Evolutionary conservation across 2,797 vertebrate genomes (phyloP), one percentile per base, ranked within the genome.

Genomic region (Enteromius paludinosus): DNA sequence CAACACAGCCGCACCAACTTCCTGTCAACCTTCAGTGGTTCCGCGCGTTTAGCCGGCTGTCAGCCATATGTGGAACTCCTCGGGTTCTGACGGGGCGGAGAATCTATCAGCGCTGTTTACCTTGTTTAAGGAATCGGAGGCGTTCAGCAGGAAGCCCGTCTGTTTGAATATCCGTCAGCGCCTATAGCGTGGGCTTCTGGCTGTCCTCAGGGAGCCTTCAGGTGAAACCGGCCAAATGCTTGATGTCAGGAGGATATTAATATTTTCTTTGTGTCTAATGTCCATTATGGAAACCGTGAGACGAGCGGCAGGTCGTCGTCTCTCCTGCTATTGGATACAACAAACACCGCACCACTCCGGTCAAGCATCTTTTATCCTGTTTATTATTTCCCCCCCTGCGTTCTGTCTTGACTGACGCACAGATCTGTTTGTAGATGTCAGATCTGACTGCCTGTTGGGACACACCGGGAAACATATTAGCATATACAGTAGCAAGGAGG

Each of bases 261-360:
- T 90, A 90, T 91, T 91, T 90, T 87, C 88, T 88, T 90, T 92
- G 89, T 90, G 86, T 89, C 91, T 91, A 90, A 86, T 89, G 85
- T 89, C 87, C 82, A 90, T 91, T 92, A 89, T 86, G 83, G 80
- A 86, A 33, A 45, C 61, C 10, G 43, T 0, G 12, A 43, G 86
- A 89, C 81, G 85, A 81, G 79, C 82, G 64, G 74, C 85, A 18
- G 56, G 54, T 61, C 83, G 65, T 43, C 59, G 49, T 78, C 49
- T 14, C 38, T 23, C 0, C 45, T 49, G 28, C 15, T 25, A 18
- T 73, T 68, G 45, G 2, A 62, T 43, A 54, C 17, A 10, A 28
- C 72, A 52, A 59, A 35, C 7, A 20, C 54, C 14, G 23, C 7
- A 38, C 23, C 9, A 30, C 17, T 1, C 38, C 23, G 54, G 54